Base-by-base conservation (phyloP, 2,888 invertebrate genomes). In the Pachymerium ferrugineum region DNA sequence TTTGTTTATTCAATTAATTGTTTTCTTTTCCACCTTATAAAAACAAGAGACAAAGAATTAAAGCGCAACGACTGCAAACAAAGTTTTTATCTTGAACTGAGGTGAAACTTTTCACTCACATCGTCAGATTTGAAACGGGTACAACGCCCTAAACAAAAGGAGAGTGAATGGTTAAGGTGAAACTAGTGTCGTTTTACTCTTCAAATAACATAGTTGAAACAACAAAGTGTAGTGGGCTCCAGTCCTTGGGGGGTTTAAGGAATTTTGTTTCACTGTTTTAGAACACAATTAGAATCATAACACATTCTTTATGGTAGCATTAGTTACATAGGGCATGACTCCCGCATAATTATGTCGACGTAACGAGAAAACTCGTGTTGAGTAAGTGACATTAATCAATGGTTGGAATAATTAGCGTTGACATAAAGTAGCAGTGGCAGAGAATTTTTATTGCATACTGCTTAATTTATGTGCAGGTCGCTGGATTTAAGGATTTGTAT, bases 261-360 rank as follows among this genome's bases (percentile, higher is more conserved):
- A 62, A 62, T 62, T 62, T 28, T 62, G 62, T 62, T 62, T 62
- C 62, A 62, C 62, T 62, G 62, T 28, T 62, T 62, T 62, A 62
- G 62, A 62, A 62, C 28, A 62, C 62, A 62, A 62, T 62, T 62
- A 62, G 62, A 62, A 62, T 62, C 62, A 62, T 62, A 62, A 62
- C 62, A n/a, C 28, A 25, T 62, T 62, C 62, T 62, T 62, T 62
- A 62, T 62, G 25, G 62, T 12, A 62, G 62, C 62, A 62, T 62
- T 62, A 62, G 62, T 62, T 62, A 62, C 62, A 62, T 62, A 62
- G 62, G 62, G 62, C 62, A 62, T 62, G 62, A 62, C 62, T 62
- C 62, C 28, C 28, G 62, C 62, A 62, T 62, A 62, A 62, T 62
- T 62, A 62, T 62, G 62, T 62, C 62, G 62, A 62, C 62, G 62